Conservation (phyloP, 2,888 invertebrate species). For the Drosophila merina region DNA sequence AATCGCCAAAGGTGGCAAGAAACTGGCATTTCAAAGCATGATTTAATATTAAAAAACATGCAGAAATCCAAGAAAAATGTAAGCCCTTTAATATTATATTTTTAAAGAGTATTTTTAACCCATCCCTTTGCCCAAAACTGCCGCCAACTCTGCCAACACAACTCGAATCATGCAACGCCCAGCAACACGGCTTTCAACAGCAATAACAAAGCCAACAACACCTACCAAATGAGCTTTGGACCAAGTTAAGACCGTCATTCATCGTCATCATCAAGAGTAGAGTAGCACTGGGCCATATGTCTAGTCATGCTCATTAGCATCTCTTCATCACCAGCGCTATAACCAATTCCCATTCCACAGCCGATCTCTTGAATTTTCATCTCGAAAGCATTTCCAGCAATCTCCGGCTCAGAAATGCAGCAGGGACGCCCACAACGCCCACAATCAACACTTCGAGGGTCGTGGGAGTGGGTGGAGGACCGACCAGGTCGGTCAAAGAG, state of each 20-base stretch:
- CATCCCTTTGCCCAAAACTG: conserved; percentile 17
- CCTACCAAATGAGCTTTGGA: conserved; percentile 50
- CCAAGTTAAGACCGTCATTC: conserved; percentile 19
- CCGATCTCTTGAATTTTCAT: conserved; percentile 2
- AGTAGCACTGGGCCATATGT: conserved; percentile 59
- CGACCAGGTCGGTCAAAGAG: conserved; percentile 24
- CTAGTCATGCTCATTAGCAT: conserved; percentile 77
- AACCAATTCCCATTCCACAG: conserved; percentile 1
- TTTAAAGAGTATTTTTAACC: background rate
- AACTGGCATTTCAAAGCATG: background rate
- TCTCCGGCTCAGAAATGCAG: conserved; percentile 53
- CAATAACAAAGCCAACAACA: conserved; percentile 52
- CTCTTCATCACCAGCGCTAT: conserved; percentile 19
- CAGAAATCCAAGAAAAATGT: background rate
- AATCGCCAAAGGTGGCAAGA: background rate
- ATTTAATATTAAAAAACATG: background rate
- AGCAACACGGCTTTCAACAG: conserved; percentile 59
- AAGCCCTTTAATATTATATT: background rate
- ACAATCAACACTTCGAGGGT: conserved; percentile 49
- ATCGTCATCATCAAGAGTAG: conserved; percentile 13
- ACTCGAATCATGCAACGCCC: conserved; percentile 53
- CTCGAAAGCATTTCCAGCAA: conserved; percentile 8
- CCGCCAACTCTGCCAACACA: background rate
- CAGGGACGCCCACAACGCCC: conserved; percentile 69
- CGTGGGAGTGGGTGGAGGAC: conserved; percentile 51